Percentiles rank a stretch among this genome's conserved stretches.
phyloP scores from a whole-genome alignment of 2,888 invertebrate species.

The Melikaiella ostensackeni region DNA sequence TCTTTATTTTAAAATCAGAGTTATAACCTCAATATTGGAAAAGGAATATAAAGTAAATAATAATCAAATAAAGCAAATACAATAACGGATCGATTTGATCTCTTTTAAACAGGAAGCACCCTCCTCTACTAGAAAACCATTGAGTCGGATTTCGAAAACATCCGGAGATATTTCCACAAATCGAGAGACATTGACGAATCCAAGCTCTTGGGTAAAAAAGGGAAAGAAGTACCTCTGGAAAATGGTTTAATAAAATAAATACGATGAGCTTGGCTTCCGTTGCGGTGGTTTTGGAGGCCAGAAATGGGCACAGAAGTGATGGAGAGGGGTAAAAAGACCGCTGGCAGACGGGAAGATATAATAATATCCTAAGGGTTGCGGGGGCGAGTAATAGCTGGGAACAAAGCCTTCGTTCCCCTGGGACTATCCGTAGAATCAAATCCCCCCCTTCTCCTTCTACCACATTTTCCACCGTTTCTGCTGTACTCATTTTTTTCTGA shows the following conservation, averaged over 20 bases:
- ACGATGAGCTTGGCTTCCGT: slow-evolving; percentile 65
- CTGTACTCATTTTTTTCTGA: slow-evolving; percentile 58
- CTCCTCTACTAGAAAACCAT: neutral
- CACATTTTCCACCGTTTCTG: slow-evolving; percentile 42
- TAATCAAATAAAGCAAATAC: neutral
- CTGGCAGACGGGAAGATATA: slow-evolving; percentile 73
- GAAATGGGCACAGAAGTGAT: slow-evolving; percentile 49
- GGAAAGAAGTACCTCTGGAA: slow-evolving; percentile 61
- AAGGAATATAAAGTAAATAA: neutral
- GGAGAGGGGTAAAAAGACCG: slow-evolving; percentile 53
- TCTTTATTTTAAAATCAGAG: no score
- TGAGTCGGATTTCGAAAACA: slow-evolving; percentile 53
- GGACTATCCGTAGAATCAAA: slow-evolving; percentile 59
- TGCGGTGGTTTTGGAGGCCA: slow-evolving; percentile 54
- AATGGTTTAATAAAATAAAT: slow-evolving; percentile 77
- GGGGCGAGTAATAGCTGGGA: slow-evolving; percentile 76
- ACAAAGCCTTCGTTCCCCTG: slow-evolving; percentile 74
- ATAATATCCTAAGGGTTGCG: slow-evolving; percentile 76
- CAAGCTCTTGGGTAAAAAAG: slow-evolving; percentile 51
- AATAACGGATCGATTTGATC: neutral
- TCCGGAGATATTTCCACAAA: slow-evolving; percentile 53
- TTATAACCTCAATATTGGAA: neutral
- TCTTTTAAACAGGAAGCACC: neutral
- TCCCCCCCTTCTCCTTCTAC: slow-evolving; percentile 49
- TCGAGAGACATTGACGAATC: slow-evolving; percentile 42